Evolutionary conservation across 2,113 vertebrate species (phyloP).

Genomic region (Nasalis larvatus): DNA sequence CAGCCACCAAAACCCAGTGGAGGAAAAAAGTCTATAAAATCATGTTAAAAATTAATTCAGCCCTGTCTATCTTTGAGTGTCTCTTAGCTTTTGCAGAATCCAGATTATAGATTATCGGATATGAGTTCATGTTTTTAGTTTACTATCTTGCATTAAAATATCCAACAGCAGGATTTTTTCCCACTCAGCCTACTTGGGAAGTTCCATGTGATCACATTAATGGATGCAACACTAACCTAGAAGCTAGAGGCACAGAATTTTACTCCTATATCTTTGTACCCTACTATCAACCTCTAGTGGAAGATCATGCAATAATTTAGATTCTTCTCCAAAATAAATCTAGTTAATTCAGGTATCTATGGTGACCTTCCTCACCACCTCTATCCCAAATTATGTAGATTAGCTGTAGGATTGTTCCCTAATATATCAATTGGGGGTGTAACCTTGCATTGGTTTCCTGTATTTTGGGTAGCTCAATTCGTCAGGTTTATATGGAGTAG

Average conservation of each 20-base stretch:
- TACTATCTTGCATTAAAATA: neutral
- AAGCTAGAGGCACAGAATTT: neutral
- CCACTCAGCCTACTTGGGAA: neutral
- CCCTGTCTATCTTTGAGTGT: neutral
- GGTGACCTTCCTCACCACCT: neutral
- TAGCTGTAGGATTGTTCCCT: neutral
- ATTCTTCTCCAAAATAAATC: neutral
- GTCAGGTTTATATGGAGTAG: neutral
- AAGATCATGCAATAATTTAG: neutral
- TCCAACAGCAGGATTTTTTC: neutral
- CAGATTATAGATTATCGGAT: neutral
- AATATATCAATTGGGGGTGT: neutral
- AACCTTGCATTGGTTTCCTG: neutral
- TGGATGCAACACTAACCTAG: neutral
- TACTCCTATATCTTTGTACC: neutral
- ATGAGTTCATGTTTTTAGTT: neutral
- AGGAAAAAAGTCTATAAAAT: neutral
- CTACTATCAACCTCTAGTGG: neutral
- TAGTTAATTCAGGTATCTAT: neutral
- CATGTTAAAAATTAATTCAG: neutral
- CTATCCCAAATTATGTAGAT: conserved; percentile 4
- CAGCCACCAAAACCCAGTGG: neutral
- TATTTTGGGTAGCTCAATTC: neutral
- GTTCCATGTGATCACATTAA: neutral
- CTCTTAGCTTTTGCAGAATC: conserved; percentile 1